Evolutionary conservation across 2,888 invertebrate genomes (phyloP), one percentile per base, ranked within the genome.

Genomic region (Timema podura): DNA sequence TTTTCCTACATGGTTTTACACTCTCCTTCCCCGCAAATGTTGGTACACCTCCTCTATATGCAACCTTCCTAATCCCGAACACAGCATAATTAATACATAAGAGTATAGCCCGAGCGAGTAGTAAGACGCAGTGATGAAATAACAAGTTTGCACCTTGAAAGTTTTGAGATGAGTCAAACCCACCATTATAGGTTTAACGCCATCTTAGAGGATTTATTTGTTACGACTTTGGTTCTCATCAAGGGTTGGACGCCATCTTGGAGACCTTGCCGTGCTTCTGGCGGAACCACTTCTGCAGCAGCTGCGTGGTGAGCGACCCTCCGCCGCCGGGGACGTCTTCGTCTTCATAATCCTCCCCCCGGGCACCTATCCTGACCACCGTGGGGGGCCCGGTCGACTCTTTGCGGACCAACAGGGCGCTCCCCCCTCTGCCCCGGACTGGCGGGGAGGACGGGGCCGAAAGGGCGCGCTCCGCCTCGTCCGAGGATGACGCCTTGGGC

Each of bases 221-320:
- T 61, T 5, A 0, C 15, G 47, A 47, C 11, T 64, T 15, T 13
- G 6, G 13, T 54, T 44, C 46, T 47, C 49, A 15, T 72, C 69
- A 73, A 44, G 74, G 74, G 30, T 70, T 66, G 6, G 71, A 71
- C 30, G 68, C 68, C 15, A 68, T 61, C 61, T 72, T 72, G 47
- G 67, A 68, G 10, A 70, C 68, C 47, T 72, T 73, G 8, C 64
- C n/a, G 30, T 71, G 68, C 47, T 72, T 64, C 30, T 72, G 70
- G 65, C 73, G 73, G 16, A 73, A 68, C 74, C 73, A 73, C 61
- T 68, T 68, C 48, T 69, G 73, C 11, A 73, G 68, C 48, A 74
- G 66, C 64, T 71, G 71, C n/a, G 72, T 72, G 13, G 72, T 72
- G 15, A 74, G 64, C 7, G 74, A 72, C 6, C 71, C 72, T 5